Evolutionary conservation across 1,140 invertebrate genomes (phyloP).

Genomic region (Zaprionus davidi): DNA sequence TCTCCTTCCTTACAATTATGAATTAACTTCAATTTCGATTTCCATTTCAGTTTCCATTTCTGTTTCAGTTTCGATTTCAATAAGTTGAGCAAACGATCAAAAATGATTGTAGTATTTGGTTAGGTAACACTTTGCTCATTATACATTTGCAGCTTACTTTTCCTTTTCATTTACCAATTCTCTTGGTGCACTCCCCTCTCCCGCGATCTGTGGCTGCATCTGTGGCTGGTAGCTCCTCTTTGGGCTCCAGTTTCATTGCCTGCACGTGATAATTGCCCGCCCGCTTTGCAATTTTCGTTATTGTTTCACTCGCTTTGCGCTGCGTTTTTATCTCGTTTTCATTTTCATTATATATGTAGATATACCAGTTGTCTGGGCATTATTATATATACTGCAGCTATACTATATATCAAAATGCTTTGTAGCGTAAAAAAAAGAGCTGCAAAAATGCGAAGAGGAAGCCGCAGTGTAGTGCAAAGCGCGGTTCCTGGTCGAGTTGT

Average conservation of each 20-base stretch:
- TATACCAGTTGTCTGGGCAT: not conserved
- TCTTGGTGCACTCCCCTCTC: not conserved
- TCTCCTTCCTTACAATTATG: not conserved
- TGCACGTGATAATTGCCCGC: slow-evolving; percentile 80
- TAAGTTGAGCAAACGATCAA: slow-evolving; percentile 10
- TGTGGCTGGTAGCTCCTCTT: slow-evolving; percentile 5
- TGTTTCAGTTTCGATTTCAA: slow-evolving; percentile 11
- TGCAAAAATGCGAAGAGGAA: slow-evolving; percentile 7
- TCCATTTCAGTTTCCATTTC: not conserved
- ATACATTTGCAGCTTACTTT: slow-evolving; percentile 17
- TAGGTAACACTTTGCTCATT: slow-evolving; percentile 32
- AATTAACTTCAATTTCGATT: not conserved
- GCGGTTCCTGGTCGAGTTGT: slow-evolving; percentile 55
- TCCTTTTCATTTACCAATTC: slow-evolving; percentile 7
- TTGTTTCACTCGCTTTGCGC: slow-evolving; percentile 31
- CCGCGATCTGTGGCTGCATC: not conserved
- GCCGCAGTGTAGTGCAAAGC: slow-evolving; percentile 22
- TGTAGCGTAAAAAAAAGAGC: slow-evolving; percentile 61
- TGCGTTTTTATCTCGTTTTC: slow-evolving; percentile 53
- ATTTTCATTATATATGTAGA: slow-evolving; percentile 37
- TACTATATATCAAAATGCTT: slow-evolving; percentile 43
- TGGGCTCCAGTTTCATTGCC: slow-evolving; percentile 71
- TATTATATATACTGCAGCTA: slow-evolving; percentile 7
- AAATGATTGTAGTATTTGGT: slow-evolving; percentile 22
- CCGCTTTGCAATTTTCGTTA: slow-evolving; percentile 45